A percentile compares a stretch with the other conserved stretches of the same genome.
phyloP scores from a whole-genome alignment of 2,113 vertebrate genomes.

The Crotophaga sulcirostris region DNA sequence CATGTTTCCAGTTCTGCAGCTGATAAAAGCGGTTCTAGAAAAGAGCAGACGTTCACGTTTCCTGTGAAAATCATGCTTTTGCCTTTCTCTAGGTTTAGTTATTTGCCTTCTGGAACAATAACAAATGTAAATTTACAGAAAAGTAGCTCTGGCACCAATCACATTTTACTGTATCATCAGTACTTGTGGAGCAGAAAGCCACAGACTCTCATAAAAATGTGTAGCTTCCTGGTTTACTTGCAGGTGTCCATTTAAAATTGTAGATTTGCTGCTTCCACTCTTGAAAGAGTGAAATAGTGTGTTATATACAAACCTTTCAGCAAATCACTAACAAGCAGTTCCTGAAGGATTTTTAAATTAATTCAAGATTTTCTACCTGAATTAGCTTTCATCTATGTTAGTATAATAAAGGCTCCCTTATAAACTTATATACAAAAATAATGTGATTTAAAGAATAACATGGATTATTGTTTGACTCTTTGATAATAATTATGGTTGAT shows the following conservation, averaged over 20 bases:
- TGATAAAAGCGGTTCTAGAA: background rate
- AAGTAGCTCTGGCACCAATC: background rate
- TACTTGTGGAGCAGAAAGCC: background rate
- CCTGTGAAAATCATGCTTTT: background rate
- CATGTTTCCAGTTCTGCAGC: background rate
- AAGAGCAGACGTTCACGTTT: background rate
- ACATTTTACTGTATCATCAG: background rate
- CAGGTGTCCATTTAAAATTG: background rate
- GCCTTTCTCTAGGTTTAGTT: background rate
- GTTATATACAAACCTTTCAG: background rate
- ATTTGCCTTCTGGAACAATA: background rate
- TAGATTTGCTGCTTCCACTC: background rate
- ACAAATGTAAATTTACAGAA: background rate
- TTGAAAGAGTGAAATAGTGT: rapidly evolving
- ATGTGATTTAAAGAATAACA: background rate
- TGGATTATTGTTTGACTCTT: background rate
- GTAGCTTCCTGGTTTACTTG: background rate
- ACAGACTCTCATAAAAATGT: background rate
- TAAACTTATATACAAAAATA: background rate
- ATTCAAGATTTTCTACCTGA: background rate
- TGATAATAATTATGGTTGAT: background rate
- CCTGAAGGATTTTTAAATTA: background rate
- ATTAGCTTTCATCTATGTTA: background rate
- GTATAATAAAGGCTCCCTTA: background rate
- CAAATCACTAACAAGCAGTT: background rate